Evolutionary conservation across 2,113 vertebrate genomes (phyloP).

Genomic region (Nestor notabilis): DNA sequence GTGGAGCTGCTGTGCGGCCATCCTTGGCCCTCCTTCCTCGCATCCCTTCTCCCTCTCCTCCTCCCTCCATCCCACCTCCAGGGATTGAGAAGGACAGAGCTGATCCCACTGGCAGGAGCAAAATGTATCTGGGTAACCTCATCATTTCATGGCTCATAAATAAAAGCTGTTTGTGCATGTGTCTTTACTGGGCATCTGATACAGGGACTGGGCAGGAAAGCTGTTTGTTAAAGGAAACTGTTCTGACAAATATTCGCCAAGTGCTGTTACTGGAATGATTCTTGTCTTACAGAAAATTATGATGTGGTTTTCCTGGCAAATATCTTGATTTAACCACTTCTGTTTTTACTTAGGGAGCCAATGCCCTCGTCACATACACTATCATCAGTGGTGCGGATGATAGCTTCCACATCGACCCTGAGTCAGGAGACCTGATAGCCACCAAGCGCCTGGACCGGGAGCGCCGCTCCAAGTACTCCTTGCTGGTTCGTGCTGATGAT

Average conservation of each 20-base stretch:
- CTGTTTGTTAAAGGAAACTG: not conserved
- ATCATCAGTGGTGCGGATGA: slow-evolving; percentile 96
- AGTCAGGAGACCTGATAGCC: slow-evolving; percentile 93
- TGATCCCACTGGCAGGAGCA: not conserved
- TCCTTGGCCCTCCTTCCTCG: not conserved
- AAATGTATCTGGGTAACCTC: not conserved
- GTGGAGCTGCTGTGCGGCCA: rapidly evolving
- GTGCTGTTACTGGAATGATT: not conserved
- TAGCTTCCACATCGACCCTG: slow-evolving; percentile 93
- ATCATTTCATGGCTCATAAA: not conserved
- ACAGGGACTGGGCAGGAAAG: not conserved
- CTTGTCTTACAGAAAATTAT: not conserved
- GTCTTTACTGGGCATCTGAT: not conserved
- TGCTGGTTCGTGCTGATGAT: slow-evolving; percentile 92
- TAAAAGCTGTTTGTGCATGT: not conserved
- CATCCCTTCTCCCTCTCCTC: not conserved
- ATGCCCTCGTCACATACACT: slow-evolving; percentile 94
- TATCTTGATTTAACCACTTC: not conserved
- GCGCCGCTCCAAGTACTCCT: slow-evolving; percentile 90
- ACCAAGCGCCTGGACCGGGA: slow-evolving; percentile 91
- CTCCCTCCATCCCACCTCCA: not conserved
- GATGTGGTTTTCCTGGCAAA: slow-evolving; percentile 19
- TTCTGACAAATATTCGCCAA: not conserved
- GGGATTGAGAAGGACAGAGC: not conserved
- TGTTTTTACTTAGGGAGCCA: slow-evolving; percentile 85